These are phyloP conservation scores for Cheirogaleus major DNA, from an alignment of 2,797 vertebrate genomes.

Conservation along the genomic window DNA sequence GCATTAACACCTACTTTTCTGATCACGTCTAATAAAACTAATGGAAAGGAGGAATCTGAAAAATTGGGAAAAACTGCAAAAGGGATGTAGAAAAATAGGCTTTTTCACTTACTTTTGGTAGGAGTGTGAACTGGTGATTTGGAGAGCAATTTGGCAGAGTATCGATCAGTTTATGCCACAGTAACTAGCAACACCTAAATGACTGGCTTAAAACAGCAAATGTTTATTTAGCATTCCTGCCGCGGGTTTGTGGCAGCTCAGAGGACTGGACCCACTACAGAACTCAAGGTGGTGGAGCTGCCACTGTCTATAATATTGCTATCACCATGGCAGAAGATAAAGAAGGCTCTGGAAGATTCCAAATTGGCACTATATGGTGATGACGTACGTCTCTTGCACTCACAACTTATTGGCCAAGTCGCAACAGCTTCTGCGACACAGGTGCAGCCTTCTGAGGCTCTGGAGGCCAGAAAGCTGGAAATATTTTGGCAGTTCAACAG, in stretches of 20 bases:
- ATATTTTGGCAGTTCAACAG: neutral
- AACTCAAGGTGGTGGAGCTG: neutral
- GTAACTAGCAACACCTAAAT: neutral
- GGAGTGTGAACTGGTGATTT: neutral
- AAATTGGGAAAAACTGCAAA: slow-evolving; percentile 4
- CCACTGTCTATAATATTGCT: neutral
- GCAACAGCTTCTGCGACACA: neutral
- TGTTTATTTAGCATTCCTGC: neutral
- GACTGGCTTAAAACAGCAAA: neutral
- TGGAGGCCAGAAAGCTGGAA: neutral
- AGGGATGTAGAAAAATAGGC: neutral
- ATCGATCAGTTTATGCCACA: neutral
- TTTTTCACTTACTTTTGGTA: neutral
- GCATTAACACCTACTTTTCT: neutral
- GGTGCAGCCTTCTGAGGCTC: neutral
- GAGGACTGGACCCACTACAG: neutral
- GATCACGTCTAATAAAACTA: slow-evolving; percentile 40
- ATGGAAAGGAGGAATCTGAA: slow-evolving; percentile 15
- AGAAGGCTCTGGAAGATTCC: neutral
- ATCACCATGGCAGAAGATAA: neutral
- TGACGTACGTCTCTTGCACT: neutral
- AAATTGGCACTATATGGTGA: neutral
- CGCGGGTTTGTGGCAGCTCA: neutral
- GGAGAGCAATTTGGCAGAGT: neutral
- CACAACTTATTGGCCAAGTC: neutral